Conservation (phyloP, 2,113 vertebrate genomes). For the Calypte anna region DNA sequence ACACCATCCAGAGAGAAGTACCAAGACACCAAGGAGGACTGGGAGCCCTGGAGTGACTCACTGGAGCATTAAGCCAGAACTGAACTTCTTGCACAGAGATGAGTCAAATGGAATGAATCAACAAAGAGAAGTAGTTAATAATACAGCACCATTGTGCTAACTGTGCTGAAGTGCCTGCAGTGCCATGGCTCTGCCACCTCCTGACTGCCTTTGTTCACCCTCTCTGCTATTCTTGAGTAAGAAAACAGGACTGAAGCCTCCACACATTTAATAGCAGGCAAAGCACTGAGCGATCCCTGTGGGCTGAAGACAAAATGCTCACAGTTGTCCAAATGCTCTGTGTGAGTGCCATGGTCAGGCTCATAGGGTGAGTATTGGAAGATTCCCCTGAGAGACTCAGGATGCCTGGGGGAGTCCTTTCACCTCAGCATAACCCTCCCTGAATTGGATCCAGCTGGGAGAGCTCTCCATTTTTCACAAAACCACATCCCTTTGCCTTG, state of each 20-base stretch:
- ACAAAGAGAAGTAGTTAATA: constrained; percentile 16
- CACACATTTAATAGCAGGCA: not conserved
- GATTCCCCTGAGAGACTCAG: not conserved
- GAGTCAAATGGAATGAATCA: constrained; percentile 36
- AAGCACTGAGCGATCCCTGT: not conserved
- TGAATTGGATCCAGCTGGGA: not conserved
- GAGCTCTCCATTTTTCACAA: not conserved
- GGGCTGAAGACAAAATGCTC: not conserved
- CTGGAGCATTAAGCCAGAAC: not conserved
- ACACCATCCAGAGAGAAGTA: constrained; percentile 26
- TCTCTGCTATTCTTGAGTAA: not conserved
- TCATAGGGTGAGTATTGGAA: not conserved
- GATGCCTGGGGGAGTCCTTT: not conserved
- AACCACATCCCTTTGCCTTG: not conserved
- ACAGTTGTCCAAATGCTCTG: not conserved
- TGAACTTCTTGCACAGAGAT: constrained; percentile 30
- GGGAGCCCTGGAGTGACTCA: constrained; percentile 10
- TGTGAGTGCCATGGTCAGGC: not conserved
- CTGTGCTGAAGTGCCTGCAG: not conserved
- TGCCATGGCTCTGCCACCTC: constrained; percentile 1
- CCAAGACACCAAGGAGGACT: not conserved
- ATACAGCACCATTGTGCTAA: constrained; percentile 6
- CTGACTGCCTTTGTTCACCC: not conserved
- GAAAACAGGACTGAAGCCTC: not conserved
- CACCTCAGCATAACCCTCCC: not conserved